Base-by-base conservation (phyloP, 2,888 invertebrate species). In the Tipula unca region DNA sequence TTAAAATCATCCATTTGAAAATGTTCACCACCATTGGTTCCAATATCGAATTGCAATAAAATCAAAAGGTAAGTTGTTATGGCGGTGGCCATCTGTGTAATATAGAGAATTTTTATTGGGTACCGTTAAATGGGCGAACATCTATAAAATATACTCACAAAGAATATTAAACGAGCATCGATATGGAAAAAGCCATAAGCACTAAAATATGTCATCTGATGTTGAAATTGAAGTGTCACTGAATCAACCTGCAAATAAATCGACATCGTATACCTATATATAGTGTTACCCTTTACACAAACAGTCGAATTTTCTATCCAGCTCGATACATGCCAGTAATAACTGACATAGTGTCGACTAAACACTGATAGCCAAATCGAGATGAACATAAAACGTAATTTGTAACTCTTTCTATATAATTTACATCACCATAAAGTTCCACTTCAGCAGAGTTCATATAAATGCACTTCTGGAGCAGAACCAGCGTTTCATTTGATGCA, bases 41-140 rank as follows among this genome's bases (percentile, higher is more conserved):
- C 48, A 48, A 48, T 17, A 48, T 91, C 91, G 39, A 90, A 90
- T 87, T 90, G 90, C 86, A 90, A 90, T 39, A 90, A 88, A 85
- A 90, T 91, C 0, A 90, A 90, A 86, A 90, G 88, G 86, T 91
- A 90, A 0, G 91, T 90, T 82, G 90, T 90, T 0, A 90, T 90
- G 2, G 90, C 91, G 14, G 90, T 1, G 32, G 32, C 32, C 32
- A 32, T 32, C 32, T 32, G 32, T 32, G 6, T n/a, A 32, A 32
- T 0, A 6, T 32, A 32, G 6, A 32, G 5, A 32, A n/a, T n/a
- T n/a, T n/a, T n/a, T n/a, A n/a, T n/a, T n/a, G n/a, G n/a, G 90
- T 86, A 90, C 89, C 13, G 90, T 90, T 91, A 90, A 54, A 4
- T 32, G 32, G 32, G 6, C 6, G 6, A 32, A 32, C 1, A 6